Conservation (phyloP, 2,113 vertebrate genomes). For the Thermophis baileyi region DNA sequence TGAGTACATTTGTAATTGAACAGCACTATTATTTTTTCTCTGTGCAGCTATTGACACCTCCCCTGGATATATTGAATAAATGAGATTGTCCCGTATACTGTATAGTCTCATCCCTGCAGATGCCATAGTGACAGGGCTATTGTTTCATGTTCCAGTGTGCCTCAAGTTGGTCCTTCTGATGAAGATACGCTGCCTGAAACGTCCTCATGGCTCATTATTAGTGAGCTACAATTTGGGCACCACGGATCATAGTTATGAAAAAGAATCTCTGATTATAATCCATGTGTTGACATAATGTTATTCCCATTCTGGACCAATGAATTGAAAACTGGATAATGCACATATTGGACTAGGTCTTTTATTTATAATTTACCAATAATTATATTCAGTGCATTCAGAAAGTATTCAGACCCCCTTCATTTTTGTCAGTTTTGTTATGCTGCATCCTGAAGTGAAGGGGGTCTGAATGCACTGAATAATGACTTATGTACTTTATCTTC, state of each 20-base stretch:
- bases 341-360: slow-evolving; percentile 25
- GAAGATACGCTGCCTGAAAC: not conserved
- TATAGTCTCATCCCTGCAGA: not conserved
- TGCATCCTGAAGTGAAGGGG: too few species aligned
- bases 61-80: not conserved
- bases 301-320: slow-evolving; percentile 35
- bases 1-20: not conserved
- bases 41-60: not conserved
- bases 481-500: slow-evolving; percentile 57
- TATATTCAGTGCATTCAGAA: not conserved
- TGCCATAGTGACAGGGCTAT: not conserved
- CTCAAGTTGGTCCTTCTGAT: slow-evolving; percentile 4
- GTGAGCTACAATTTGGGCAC: slow-evolving; percentile 5
- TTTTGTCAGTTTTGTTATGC: too few species aligned
- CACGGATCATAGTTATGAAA: not conserved
- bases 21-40: not conserved
- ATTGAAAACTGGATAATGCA: slow-evolving; percentile 57
- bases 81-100: not conserved
- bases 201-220: not conserved
- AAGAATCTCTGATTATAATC: slow-evolving; percentile 36
- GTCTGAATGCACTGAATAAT: not conserved
- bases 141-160: not conserved
- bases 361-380: slow-evolving; percentile 56
- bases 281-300: slow-evolving; percentile 6
- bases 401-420: too few species aligned